Evolutionary conservation across 2,888 invertebrate genomes (phyloP), one percentile per base, ranked within the genome.

Genomic region (Perithous albicinctus): DNA sequence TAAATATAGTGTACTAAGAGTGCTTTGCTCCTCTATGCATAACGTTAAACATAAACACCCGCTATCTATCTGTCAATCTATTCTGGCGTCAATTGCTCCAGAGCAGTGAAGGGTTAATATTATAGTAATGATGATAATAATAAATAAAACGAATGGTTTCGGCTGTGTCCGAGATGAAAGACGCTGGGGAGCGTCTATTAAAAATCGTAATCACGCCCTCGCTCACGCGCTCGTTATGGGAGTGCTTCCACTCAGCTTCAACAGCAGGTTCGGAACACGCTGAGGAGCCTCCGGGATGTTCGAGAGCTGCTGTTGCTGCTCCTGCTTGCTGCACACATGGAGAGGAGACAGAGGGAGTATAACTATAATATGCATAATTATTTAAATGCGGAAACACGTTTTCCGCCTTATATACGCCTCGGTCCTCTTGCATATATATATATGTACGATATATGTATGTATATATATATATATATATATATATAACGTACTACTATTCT

Each of bases 381-480:
- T 85, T 85, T 72, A 85, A 82, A 85, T 80, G 80, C 82, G 84
- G 85, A 85, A 84, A 85, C 85, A 85, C 85, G 85, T 84, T 85
- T 84, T 79, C 76, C 83, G 73, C 63, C 61, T 72, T 67, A 73
- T 63, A 63, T 69, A 74, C 38, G 29, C 46, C 63, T 48, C 46
- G 79, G 29, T 29, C 15, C 46, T 46, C 56, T 35, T 15, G n/a
- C 35, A 66, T 56, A 29, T 46, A 29, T 46, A 56, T 56, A n/a
- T n/a, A n/a, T n/a, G n/a, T n/a, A n/a, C n/a, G n/a, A n/a, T n/a
- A n/a, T n/a, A n/a, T n/a, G n/a, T n/a, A n/a, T n/a, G n/a, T n/a
- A n/a, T n/a, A 66, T 56, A 29, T 46, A 29, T 46, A 56, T 56
- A 66, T 56, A 29, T 46, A 29, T 46, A 56, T 56, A n/a, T n/a